A percentile compares a stretch with the other conserved stretches of the same genome.
Evolutionary conservation across 2,113 vertebrate genomes (phyloP).

Genomic region (Coptodon bakossiorum): DNA sequence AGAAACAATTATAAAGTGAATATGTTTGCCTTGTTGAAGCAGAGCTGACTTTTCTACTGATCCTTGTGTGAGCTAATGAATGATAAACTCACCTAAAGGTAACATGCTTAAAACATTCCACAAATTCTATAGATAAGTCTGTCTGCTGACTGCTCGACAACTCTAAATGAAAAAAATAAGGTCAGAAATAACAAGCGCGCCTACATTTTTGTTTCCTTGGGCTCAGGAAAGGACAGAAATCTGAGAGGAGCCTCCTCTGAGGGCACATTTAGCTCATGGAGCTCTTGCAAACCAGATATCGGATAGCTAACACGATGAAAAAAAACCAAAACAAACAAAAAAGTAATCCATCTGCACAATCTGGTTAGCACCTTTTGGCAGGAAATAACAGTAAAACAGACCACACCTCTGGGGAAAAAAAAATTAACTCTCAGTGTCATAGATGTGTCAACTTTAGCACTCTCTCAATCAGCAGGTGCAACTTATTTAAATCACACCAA

Average conservation of each 20-base stretch:
- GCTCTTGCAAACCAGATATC: slow-evolving; percentile 1
- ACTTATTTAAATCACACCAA: neutral
- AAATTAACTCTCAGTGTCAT: neutral
- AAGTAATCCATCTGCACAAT: slow-evolving; percentile 11
- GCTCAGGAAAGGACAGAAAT: slow-evolving; percentile 10
- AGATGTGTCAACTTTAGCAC: neutral
- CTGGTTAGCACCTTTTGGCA: neutral
- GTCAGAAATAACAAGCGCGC: neutral
- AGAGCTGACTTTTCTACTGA: neutral
- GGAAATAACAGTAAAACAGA: neutral
- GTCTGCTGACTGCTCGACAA: neutral
- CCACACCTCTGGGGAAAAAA: neutral
- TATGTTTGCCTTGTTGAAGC: neutral
- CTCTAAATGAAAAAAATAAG: neutral
- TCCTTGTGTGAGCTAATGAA: neutral
- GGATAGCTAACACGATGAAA: neutral
- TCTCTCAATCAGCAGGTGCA: neutral
- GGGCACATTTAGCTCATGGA: neutral
- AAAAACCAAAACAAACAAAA: neutral
- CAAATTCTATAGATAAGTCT: slow-evolving; percentile 23
- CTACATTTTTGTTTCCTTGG: neutral
- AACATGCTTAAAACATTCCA: slow-evolving; percentile 3
- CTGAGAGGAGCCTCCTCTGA: neutral
- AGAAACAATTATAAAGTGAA: neutral
- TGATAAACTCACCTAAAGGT: neutral